These are phyloP conservation scores for Pinctada fucata DNA, from an alignment of 2,888 invertebrate species.

Conservation along the genomic window DNA sequence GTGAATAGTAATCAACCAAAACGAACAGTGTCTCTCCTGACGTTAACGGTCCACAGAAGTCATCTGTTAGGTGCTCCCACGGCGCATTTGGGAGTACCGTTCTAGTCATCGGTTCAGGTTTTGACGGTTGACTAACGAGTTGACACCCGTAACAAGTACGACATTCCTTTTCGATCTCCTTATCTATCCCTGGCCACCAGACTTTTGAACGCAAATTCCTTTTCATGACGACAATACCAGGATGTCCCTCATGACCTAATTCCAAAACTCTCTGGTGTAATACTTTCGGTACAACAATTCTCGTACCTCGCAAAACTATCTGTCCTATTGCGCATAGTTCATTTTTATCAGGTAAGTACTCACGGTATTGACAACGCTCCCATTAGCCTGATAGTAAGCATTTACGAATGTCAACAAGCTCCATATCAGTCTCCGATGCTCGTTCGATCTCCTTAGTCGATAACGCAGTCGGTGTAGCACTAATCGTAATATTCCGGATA, in stretches of 20 bases:
- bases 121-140: not conserved
- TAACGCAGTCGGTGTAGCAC: conserved; percentile 39
- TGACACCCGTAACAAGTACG: conserved; percentile 16
- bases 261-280: conserved; percentile 17
- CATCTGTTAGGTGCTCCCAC: conserved; percentile 37
- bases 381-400: conserved; percentile 17
- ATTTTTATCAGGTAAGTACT: conserved; percentile 30
- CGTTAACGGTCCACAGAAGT: conserved; percentile 36
- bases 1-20: conserved; percentile 37
- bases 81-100: conserved; percentile 30
- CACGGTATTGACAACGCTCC: conserved; percentile 19
- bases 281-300: conserved; percentile 31
- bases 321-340: conserved; percentile 36
- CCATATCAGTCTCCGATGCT: conserved; percentile 33
- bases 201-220: conserved; percentile 26
- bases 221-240: conserved; percentile 38
- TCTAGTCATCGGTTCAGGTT: conserved; percentile 31
- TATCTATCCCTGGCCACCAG: conserved; percentile 41
- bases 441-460: conserved; percentile 41
- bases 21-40: conserved; percentile 32
- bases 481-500: conserved; percentile 29
- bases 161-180: conserved; percentile 17
- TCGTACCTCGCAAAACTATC: conserved; percentile 42
- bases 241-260: conserved; percentile 43
- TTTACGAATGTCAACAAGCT: conserved; percentile 26